phyloP scores from a whole-genome alignment of 2,797 vertebrate genomes.

The Manis pentadactyla region DNA sequence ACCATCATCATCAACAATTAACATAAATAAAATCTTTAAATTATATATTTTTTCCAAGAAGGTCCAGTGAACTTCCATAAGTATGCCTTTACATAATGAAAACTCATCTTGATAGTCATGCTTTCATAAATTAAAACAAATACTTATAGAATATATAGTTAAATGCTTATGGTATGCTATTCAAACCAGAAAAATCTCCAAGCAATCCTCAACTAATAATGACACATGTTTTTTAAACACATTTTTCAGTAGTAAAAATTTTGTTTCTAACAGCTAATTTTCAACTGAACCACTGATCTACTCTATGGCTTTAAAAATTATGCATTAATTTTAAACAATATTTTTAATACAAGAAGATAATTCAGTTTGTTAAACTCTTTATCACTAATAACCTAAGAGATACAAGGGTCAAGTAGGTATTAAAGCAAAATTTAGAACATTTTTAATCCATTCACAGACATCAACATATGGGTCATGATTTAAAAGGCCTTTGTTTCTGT shows the following conservation, averaged over 20 bases:
- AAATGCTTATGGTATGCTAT: background rate
- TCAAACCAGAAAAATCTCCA: background rate
- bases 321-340: background rate
- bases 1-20: slow-evolving; percentile 14
- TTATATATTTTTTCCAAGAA: background rate
- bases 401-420: background rate
- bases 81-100: slow-evolving; percentile 17
- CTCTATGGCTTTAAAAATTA: slow-evolving; percentile 19
- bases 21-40: slow-evolving; percentile 36
- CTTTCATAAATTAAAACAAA: slow-evolving; percentile 52
- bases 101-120: background rate
- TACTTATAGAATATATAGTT: slow-evolving; percentile 30
- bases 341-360: slow-evolving; percentile 52
- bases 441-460: slow-evolving; percentile 26
- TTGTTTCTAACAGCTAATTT: slow-evolving; percentile 39
- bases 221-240: slow-evolving; percentile 24
- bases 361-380: slow-evolving; percentile 1
- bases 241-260: slow-evolving; percentile 54
- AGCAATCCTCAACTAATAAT: background rate
- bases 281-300: background rate
- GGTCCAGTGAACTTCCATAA: background rate
- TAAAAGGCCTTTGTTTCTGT: background rate
- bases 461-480: background rate
- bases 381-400: slow-evolving; percentile 44
- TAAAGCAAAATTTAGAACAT: slow-evolving; percentile 3